Conservation (phyloP, 1,140 invertebrate genomes). For the Bradysia coprophila region DNA sequence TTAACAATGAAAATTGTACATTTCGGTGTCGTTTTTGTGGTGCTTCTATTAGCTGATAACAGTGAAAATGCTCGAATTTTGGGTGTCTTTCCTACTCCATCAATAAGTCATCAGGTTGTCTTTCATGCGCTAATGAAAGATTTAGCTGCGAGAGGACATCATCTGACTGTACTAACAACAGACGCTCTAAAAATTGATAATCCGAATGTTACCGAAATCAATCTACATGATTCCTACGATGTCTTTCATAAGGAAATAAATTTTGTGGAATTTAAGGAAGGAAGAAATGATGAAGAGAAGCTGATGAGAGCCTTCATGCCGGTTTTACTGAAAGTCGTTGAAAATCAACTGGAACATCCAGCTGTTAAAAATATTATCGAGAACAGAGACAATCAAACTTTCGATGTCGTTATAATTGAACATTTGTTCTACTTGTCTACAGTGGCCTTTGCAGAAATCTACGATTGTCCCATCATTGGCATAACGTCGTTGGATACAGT, state of each 20-base stretch:
- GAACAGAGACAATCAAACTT: constrained; percentile 21
- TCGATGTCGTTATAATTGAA: constrained; percentile 42
- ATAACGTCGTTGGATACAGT: constrained; percentile 36
- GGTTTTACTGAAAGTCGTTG: no score
- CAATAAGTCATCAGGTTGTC: constrained; percentile 48
- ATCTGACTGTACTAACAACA: constrained; percentile 45
- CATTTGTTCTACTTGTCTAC: constrained; percentile 44
- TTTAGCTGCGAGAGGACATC: constrained; percentile 39
- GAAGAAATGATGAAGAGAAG: background rate
- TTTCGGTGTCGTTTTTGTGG: no score
- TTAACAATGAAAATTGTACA: no score
- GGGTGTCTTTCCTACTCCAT: constrained; percentile 38
- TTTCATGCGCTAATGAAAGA: constrained; percentile 40
- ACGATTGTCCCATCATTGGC: constrained; percentile 32
- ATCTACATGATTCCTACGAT: constrained; percentile 21
- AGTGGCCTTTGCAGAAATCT: constrained; percentile 30
- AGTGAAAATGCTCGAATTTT: constrained; percentile 37
- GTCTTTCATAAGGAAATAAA: constrained; percentile 15
- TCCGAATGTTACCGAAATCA: constrained; percentile 33
- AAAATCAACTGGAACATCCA: no score
- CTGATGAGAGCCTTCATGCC: no score
- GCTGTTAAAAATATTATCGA: background rate
- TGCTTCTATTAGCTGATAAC: no score
- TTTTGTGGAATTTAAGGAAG: constrained; percentile 11
- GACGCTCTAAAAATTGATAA: constrained; percentile 30